Conservation (phyloP, 2,113 vertebrate species). For the Notarius quadriscutis region DNA sequence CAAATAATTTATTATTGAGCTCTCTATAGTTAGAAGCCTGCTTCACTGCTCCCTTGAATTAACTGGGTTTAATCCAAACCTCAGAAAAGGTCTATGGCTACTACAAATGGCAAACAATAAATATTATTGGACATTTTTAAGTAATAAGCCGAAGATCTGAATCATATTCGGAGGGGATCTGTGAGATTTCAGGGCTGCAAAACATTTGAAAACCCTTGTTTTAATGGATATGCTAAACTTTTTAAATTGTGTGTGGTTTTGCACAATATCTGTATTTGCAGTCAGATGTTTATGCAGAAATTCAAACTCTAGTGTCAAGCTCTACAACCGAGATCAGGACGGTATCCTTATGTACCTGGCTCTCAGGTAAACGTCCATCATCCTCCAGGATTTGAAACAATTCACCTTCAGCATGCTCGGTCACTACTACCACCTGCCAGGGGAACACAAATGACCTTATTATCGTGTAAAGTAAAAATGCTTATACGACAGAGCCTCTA, state of each 20-base stretch:
- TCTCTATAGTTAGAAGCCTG: not conserved
- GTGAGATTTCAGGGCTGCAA: not conserved
- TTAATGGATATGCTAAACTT: not conserved
- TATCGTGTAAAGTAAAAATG: not conserved
- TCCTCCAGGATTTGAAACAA: slow-evolving; percentile 95
- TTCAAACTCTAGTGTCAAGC: not conserved
- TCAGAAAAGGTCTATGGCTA: not conserved
- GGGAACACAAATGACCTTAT: slow-evolving; percentile 37
- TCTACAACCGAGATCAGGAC: no score
- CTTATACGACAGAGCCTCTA: no score
- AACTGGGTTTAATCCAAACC: not conserved
- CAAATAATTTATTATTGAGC: not conserved
- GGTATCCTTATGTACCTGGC: slow-evolving; percentile 73
- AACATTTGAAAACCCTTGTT: not conserved
- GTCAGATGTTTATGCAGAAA: not conserved
- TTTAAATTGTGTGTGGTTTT: not conserved
- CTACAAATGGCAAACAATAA: no score
- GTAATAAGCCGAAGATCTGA: not conserved
- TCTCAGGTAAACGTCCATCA: slow-evolving; percentile 86
- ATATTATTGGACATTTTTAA: not conserved
- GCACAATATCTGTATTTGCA: not conserved
- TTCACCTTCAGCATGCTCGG: slow-evolving; percentile 93
- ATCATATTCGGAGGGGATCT: not conserved
- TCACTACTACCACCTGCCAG: slow-evolving; percentile 91
- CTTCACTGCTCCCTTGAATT: not conserved